Evolutionary conservation across 2,113 vertebrate species (phyloP).

Genomic region (Rhipidura dahli): DNA sequence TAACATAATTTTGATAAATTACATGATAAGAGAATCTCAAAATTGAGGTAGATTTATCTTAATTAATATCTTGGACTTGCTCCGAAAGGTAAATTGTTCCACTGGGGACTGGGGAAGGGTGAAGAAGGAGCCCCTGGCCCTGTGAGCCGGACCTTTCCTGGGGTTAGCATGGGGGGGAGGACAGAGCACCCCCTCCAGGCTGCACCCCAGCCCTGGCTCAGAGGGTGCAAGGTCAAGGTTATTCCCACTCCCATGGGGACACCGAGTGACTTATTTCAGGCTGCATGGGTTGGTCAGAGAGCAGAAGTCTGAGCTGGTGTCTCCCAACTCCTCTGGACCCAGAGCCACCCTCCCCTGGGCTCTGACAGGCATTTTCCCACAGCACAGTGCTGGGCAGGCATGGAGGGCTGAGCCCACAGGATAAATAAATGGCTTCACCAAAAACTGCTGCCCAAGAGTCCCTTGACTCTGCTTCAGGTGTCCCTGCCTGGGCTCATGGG

Average conservation of each 20-base stretch:
- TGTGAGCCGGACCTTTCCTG: slow-evolving; percentile 49
- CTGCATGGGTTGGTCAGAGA: not conserved
- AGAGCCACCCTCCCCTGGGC: not conserved
- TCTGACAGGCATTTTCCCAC: accelerated
- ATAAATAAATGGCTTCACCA: not conserved
- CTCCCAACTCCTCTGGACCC: not conserved
- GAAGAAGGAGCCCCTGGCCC: slow-evolving; percentile 48
- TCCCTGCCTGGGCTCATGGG: accelerated
- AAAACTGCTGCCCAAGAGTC: not conserved
- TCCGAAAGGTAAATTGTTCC: slow-evolving; percentile 94
- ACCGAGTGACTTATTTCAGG: not conserved
- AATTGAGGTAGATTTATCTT: slow-evolving; percentile 99
- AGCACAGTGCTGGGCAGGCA: not conserved
- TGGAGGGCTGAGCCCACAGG: accelerated
- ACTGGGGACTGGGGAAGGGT: slow-evolving; percentile 75
- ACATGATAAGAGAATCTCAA: slow-evolving; percentile 97
- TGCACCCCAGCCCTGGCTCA: not conserved
- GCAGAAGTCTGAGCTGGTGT: not conserved
- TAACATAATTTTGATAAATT: slow-evolving; percentile 99
- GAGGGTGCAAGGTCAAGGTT: accelerated
- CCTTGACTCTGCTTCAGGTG: not conserved
- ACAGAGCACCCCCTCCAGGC: not conserved
- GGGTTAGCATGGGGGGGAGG: not conserved
- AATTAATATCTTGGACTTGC: slow-evolving; percentile 99
- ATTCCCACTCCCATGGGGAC: accelerated